A percentile compares a stretch with the other conserved stretches of the same genome.
phyloP scores from a whole-genome alignment of 2,113 vertebrate species.

The Lichenostomus cassidix region DNA sequence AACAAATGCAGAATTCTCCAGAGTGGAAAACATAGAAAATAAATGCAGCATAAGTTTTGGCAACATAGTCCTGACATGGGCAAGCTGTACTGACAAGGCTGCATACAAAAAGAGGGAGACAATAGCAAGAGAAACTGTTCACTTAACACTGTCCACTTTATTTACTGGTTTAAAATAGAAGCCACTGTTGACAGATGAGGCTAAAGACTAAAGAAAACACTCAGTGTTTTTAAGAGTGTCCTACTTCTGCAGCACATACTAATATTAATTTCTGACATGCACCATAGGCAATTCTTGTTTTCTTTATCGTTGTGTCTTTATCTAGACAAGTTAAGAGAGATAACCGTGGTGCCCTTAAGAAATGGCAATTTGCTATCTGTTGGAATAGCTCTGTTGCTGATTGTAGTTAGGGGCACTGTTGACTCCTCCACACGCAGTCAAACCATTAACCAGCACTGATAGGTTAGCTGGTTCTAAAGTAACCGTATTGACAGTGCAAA shows the following conservation, averaged over 20 bases:
- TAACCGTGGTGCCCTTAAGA: background rate
- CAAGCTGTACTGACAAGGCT: background rate
- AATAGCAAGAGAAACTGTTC: background rate
- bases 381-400: background rate
- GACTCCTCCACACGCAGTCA: background rate
- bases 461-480: background rate
- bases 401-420: rapidly evolving
- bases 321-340: background rate
- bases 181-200: background rate
- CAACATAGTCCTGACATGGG: background rate
- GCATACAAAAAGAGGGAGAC: background rate
- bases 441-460: background rate
- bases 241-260: background rate
- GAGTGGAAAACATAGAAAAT: background rate
- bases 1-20: background rate
- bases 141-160: background rate
- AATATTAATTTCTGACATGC: background rate
- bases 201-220: background rate
- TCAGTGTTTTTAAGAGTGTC: background rate
- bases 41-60: background rate
- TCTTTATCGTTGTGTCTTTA: background rate
- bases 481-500: background rate
- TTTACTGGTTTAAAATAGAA: background rate
- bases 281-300: background rate
- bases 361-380: background rate